Conservation (phyloP, 1,140 invertebrate species). For the Lethrus apterus region DNA sequence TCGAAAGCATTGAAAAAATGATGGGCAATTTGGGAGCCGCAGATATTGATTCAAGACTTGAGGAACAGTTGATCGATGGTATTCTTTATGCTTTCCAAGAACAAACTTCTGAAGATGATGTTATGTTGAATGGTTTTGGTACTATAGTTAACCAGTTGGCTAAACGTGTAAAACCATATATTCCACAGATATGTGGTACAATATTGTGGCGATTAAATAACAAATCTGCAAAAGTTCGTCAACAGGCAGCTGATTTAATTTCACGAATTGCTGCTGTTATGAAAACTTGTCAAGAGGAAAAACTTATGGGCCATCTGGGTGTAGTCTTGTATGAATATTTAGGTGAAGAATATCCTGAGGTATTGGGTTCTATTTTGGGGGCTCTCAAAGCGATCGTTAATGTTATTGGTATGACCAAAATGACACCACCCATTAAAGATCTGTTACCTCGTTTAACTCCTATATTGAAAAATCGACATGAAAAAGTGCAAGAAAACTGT, state of each 20-base stretch:
- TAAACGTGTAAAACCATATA: constrained; percentile 94
- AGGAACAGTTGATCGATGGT: constrained; percentile 98
- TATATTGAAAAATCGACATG: constrained; percentile 90
- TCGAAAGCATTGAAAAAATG: constrained; percentile 99
- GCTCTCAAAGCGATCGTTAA: constrained; percentile 98
- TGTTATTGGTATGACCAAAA: constrained; percentile 99
- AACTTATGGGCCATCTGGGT: constrained; percentile 98
- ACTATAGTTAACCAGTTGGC: constrained; percentile 97
- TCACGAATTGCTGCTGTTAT: constrained; percentile 97
- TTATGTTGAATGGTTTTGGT: constrained; percentile 99
- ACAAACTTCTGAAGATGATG: constrained; percentile 99
- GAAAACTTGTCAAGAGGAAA: constrained; percentile 99
- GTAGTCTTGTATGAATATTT: constrained; percentile 99
- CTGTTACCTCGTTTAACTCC: constrained; percentile 93
- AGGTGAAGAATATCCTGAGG: constrained; percentile 99
- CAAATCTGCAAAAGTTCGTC: constrained; percentile 98
- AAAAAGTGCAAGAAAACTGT: constrained; percentile 99
- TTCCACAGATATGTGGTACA: constrained; percentile 99
- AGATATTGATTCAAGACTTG: constrained; percentile 94
- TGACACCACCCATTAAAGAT: constrained; percentile 99
- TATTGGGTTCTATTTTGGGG: constrained; percentile 95
- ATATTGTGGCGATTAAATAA: constrained; percentile 99
- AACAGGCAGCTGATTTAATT: constrained; percentile 98
- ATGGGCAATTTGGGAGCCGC: constrained; percentile 96
- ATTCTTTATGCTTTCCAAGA: constrained; percentile 99